phyloP scores from a whole-genome alignment of 2,113 vertebrate species.

The Lamprologus sp. region DNA sequence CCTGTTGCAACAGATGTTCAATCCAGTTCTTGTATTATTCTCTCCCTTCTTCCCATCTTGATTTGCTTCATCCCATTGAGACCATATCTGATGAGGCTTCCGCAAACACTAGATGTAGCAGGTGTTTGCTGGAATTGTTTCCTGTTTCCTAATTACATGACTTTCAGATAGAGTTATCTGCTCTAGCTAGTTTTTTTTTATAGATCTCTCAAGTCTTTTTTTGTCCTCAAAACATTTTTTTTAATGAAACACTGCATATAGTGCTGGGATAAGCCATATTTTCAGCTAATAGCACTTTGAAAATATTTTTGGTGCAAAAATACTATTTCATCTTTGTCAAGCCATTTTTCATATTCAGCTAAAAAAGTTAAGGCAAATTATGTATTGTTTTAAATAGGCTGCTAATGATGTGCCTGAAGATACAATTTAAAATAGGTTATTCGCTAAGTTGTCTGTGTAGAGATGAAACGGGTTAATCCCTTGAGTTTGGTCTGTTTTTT shows the following conservation, averaged over 20 bases:
- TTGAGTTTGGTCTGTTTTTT: not conserved
- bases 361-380: not conserved
- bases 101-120: not conserved
- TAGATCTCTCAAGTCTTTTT: not conserved
- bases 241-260: not conserved
- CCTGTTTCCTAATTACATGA: not conserved
- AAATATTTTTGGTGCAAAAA: not conserved
- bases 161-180: not conserved
- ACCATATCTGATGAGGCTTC: not conserved
- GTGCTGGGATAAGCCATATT: fast-evolving
- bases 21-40: not conserved
- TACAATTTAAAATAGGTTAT: not conserved
- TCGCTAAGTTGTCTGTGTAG: not conserved
- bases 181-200: not conserved
- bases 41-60: not conserved
- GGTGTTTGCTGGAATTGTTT: not conserved
- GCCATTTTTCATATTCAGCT: not conserved
- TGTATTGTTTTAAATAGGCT: not conserved
- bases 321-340: not conserved
- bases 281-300: not conserved
- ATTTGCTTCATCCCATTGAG: not conserved
- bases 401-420: not conserved
- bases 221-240: not conserved
- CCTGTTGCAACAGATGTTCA: not conserved
- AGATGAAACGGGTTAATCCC: fast-evolving